phyloP scores from a whole-genome alignment of 2,113 vertebrate genomes.

The Myrmecobius fasciatus region DNA sequence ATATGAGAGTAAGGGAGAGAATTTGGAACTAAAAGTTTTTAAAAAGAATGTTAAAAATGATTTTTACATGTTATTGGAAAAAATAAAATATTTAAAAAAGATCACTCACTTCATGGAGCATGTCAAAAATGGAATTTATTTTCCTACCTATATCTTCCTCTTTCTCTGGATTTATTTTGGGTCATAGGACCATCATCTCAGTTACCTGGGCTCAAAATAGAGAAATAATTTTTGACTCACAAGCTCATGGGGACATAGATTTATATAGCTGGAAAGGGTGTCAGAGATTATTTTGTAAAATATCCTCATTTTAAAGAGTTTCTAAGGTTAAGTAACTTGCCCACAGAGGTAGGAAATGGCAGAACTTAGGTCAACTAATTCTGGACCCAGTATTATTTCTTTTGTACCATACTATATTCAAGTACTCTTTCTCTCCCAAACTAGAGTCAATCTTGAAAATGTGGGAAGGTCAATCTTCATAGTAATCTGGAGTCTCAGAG shows the following conservation, averaged over 20 bases:
- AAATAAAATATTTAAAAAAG: background rate
- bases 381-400: background rate
- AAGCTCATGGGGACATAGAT: background rate
- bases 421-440: background rate
- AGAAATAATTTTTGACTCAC: background rate
- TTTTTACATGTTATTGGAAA: too few species aligned
- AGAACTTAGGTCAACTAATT: background rate
- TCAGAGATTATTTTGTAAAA: background rate
- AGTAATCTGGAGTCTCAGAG: background rate
- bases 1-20: background rate
- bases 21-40: background rate
- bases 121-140: background rate
- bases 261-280: background rate
- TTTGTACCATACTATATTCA: background rate
- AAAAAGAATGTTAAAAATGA: background rate
- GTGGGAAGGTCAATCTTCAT: background rate
- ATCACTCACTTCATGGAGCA: background rate
- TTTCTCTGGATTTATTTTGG: background rate
- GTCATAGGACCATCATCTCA: background rate
- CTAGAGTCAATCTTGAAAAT: background rate
- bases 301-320: background rate
- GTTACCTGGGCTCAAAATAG: background rate
- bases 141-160: background rate
- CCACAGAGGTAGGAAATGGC: too few species aligned
- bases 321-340: background rate